phyloP scores from a whole-genome alignment of 2,888 invertebrate species.

The Dysmachus trigonus region DNA sequence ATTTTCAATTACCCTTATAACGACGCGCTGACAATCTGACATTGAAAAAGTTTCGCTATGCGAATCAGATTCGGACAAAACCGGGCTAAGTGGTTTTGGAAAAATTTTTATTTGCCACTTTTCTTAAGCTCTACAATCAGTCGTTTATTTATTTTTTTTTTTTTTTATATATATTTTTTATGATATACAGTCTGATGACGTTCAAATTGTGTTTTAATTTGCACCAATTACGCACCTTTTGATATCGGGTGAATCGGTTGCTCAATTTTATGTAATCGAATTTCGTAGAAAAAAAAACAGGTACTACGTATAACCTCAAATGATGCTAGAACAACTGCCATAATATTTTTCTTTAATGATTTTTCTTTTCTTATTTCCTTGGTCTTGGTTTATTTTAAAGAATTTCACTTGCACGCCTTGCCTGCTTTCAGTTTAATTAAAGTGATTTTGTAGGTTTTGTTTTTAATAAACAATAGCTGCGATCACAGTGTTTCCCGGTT shows the following conservation, averaged over 20 bases:
- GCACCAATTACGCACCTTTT: not conserved
- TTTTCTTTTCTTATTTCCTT: not conserved
- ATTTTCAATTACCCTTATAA: not conserved
- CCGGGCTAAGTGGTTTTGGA: not conserved
- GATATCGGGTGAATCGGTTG: not conserved
- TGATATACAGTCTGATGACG: not conserved
- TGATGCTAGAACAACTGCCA: not conserved
- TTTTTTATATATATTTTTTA: too few species aligned
- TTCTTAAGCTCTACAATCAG: not conserved
- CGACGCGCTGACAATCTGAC: not conserved
- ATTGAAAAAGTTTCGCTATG: not conserved
- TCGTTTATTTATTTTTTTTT: not conserved
- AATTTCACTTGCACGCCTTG: not conserved
- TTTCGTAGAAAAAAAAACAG: not conserved
- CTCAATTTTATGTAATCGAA: not conserved
- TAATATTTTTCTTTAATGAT: not conserved
- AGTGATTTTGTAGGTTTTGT: not conserved
- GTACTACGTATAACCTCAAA: not conserved
- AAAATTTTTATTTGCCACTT: not conserved
- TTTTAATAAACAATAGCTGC: not conserved
- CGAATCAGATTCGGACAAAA: not conserved
- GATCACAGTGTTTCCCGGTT: too few species aligned
- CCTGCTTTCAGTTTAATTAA: not conserved
- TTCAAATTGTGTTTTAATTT: not conserved
- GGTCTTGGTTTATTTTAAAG: not conserved